Base-by-base conservation (phyloP, 2,113 vertebrate genomes). In the Heterocephalus glaber region DNA sequence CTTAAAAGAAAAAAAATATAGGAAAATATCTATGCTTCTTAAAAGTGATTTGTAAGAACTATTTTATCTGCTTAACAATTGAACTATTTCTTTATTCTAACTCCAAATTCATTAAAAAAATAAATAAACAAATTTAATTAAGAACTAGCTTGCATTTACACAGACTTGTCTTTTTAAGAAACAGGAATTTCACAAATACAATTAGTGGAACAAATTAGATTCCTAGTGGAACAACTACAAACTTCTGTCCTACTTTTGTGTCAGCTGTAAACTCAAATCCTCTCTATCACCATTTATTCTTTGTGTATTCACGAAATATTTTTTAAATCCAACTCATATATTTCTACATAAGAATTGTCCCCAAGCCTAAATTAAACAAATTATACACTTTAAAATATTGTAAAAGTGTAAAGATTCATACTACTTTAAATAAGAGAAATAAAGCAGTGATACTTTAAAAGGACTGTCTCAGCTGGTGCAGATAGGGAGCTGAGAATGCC, bases 201-300 rank as follows among this genome's bases (percentile, higher is more conserved):
- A 97, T 84, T 92, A 97, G 74, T 93, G 89, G 70, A 96, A 95
- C 83, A 96, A 93, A 97, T 98, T 97, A 96, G 97, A 98, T 96
- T 97, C 9, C 19, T 77, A 63, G 22, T 65, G 22, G 7, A 81
- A 66, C 41, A 83, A n/a, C 35, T 58, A 26, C 47, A 84, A 89
- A 96, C 63, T 93, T 96, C 81, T 88, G 54, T 77, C 68, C 86
- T 83, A 92, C 38, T 90, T 94, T 77, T 88, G 41, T 44, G 33
- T 86, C 35, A 58, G 35, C 44, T 83, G 9, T 81, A n/a, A 96
- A 92, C 13, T 87, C 26, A 96, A 95, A 77, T 33, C 41, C 41
- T 93, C 44, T 65, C 54, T 20, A 41, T 24, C 28, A 11, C 35
- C 61, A 92, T 30, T 92, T 88, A 61, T 5, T 89, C 54, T 95